Evolutionary conservation across 1,140 invertebrate genomes (phyloP).

Genomic region (Laodelphax striatellus): DNA sequence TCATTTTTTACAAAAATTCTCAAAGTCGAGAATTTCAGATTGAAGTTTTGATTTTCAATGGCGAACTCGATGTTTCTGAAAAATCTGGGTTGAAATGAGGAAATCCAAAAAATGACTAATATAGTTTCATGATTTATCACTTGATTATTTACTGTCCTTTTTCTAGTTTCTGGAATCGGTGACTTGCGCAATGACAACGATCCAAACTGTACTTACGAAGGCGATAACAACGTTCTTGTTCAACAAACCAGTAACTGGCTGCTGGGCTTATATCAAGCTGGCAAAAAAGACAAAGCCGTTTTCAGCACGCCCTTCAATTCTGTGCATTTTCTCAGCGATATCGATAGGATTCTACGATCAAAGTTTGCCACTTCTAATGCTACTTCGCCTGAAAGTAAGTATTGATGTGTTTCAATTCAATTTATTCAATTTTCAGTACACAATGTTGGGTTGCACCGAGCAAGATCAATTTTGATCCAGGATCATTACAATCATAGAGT

Average conservation of each 20-base stretch:
- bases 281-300: constrained; percentile 13
- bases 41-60: too few relatives aligned
- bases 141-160: constrained; percentile 5
- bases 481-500: too few relatives aligned
- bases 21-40: too few relatives aligned
- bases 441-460: too few relatives aligned
- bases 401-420: constrained; percentile 3
- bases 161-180: constrained; percentile 60
- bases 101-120: too few relatives aligned
- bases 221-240: constrained; percentile 89
- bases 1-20: too few relatives aligned
- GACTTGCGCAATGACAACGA: constrained; percentile 80
- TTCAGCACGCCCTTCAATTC: constrained; percentile 57
- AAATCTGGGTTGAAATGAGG: too few relatives aligned
- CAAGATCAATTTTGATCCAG: too few relatives aligned
- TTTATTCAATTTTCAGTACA: neutral
- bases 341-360: constrained; percentile 35
- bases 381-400: constrained; percentile 13
- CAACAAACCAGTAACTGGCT: constrained; percentile 92
- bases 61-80: too few relatives aligned
- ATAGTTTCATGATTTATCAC: too few relatives aligned
- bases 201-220: constrained; percentile 89
- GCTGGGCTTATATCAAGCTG: constrained; percentile 18
- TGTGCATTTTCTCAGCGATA: constrained; percentile 44
- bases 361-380: constrained; percentile 38